Conservation (phyloP, 2,113 vertebrate species). For the Excalfactoria chinensis region DNA sequence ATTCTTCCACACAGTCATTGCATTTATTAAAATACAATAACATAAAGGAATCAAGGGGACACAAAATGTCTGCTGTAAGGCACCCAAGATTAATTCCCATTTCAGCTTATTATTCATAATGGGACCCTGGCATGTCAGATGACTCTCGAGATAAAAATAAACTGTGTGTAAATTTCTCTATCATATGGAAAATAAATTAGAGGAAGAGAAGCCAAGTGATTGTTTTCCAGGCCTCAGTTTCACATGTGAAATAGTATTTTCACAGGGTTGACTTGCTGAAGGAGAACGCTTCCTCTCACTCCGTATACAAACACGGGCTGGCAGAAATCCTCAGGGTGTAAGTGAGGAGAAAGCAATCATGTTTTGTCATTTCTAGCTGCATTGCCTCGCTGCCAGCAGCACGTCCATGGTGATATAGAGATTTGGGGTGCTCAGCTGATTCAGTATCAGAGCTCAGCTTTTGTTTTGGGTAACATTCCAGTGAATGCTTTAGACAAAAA, state of each 20-base stretch:
- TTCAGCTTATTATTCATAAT: neutral
- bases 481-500: neutral
- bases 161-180: conserved; percentile 4
- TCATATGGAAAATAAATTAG: conserved; percentile 59
- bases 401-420: neutral
- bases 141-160: conserved; percentile 8
- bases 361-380: neutral
- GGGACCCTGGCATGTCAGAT: neutral
- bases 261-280: conserved; percentile 31
- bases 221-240: conserved; percentile 50
- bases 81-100: neutral
- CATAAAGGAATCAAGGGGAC: neutral
- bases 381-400: neutral
- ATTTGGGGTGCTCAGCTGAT: neutral
- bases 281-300: conserved; percentile 11
- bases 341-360: neutral
- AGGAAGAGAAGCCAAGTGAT: conserved; percentile 27
- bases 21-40: neutral
- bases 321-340: neutral
- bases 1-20: neutral
- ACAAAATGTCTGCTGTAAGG: neutral
- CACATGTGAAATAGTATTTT: conserved; percentile 64
- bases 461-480: neutral
- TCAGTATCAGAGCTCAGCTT: neutral
- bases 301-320: conserved; percentile 1